Conservation (phyloP, 2,113 vertebrate species). For the Alethe diademata region DNA sequence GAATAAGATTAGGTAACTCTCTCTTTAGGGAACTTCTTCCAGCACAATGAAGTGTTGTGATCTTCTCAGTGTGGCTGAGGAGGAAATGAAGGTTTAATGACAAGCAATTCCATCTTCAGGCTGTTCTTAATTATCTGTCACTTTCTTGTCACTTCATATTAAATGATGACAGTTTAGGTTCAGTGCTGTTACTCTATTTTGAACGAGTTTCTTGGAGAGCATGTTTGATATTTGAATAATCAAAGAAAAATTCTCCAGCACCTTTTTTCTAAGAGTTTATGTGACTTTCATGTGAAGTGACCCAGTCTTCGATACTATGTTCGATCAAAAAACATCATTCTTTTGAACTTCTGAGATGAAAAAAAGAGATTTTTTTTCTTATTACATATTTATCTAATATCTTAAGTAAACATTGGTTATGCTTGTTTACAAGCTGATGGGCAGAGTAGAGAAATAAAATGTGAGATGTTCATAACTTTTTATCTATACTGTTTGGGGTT, state of each 20-base stretch:
- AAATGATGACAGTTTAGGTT: not conserved
- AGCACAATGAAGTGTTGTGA: not conserved
- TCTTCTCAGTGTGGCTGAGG: not conserved
- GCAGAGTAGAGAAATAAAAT: not conserved
- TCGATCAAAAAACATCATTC: not conserved
- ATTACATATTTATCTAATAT: not conserved
- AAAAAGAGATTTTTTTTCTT: not conserved
- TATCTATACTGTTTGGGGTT: not conserved
- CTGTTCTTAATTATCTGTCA: slow-evolving; percentile 2
- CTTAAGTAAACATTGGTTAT: not conserved
- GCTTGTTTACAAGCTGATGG: not conserved
- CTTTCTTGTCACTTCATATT: slow-evolving; percentile 2
- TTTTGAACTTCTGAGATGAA: not conserved
- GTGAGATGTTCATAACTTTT: not conserved
- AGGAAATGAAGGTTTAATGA: not conserved
- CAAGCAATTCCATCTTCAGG: not conserved
- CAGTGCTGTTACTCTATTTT: not conserved
- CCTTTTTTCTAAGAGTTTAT: not conserved
- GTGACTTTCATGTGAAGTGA: not conserved
- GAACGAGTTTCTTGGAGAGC: not conserved
- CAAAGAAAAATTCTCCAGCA: not conserved
- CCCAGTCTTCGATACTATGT: not conserved
- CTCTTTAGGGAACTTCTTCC: not conserved
- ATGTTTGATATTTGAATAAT: slow-evolving; percentile 21
- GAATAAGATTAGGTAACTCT: not conserved